Base-by-base conservation (phyloP, 1,140 invertebrate genomes). In the Mycetomoellerius zeteki region DNA sequence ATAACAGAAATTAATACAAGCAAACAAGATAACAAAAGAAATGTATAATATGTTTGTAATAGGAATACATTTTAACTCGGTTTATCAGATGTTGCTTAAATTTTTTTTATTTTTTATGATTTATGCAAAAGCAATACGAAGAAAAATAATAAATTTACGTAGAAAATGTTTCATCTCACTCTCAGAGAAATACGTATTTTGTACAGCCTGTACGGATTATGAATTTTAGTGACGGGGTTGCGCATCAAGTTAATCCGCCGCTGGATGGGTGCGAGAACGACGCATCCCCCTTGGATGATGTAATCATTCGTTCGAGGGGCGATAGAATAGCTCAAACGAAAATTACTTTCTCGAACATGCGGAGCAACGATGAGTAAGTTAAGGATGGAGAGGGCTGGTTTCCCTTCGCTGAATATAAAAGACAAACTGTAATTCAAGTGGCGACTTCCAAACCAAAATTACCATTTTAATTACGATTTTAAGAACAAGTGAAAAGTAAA, bases 281-380 rank as follows among this genome's bases (percentile, higher is more conserved):
- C 65, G 89, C 89, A 82, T 86, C 86, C 89, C 89, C 86, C 54
- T 62, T 76, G 89, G 90, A 90, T 92, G 92, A 92, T 92, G 92
- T 92, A 92, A 92, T 92, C 91, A 91, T 92, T 92, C 91, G 91
- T 90, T 92, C 88, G 90, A 88, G 88, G 89, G 81, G 89, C 60
- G 89, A 90, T 91, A 90, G 89, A 91, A 91, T 88, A 88, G 89
- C 82, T 86, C 76, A 88, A 90, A 91, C 84, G 90, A 92, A 90
- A 92, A 91, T 87, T 91, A 91, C 86, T 90, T 90, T 90, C 86
- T 85, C 89, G 84, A 89, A 88, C 88, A 81, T 78, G 86, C 87
- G 89, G 60, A 90, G 75, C 86, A 71, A 71, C 75, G 88, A 85
- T 89, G 88, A 88, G 80, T 89, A 90, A 90, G 89, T 88, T 90